A percentile compares a stretch with the other conserved stretches of the same genome.
Conservation (phyloP, 2,888 invertebrate species). For the Lagria hirta region DNA sequence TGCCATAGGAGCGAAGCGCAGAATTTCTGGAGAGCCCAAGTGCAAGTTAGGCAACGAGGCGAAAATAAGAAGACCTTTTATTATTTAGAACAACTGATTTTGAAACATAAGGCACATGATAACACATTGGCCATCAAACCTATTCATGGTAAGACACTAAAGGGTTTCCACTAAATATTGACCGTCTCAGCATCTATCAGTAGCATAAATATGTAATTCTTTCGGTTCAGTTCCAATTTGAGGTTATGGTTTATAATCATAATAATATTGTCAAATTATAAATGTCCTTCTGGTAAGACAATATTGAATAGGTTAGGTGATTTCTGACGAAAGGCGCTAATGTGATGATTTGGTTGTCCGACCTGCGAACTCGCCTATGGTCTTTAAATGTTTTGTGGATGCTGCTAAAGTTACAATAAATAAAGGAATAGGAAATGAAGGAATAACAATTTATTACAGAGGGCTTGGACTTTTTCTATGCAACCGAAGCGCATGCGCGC, state of each 20-base stretch:
- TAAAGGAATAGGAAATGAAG: too few relatives aligned
- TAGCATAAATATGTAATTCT: too few relatives aligned
- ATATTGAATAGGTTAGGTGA: too few relatives aligned
- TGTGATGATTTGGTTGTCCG: too few relatives aligned
- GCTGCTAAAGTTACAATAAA: too few relatives aligned
- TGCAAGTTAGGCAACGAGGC: conserved; percentile 83
- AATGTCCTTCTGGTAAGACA: too few relatives aligned
- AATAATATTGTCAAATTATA: too few relatives aligned
- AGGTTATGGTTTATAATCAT: too few relatives aligned
- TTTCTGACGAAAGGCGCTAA: too few relatives aligned
- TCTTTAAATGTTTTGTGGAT: too few relatives aligned
- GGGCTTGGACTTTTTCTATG: conserved; percentile 94
- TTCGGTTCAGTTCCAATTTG: too few relatives aligned
- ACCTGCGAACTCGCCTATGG: too few relatives aligned
- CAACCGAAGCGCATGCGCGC: conserved; percentile 84
- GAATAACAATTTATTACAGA: conserved; percentile 58
- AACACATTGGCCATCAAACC: conserved; percentile 80
- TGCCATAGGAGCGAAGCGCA: conserved; percentile 97
- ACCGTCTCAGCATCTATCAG: neutral
- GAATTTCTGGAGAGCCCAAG: conserved; percentile 93
- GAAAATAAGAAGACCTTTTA: conserved; percentile 97
- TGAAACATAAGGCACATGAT: conserved; percentile 93
- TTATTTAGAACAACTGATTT: conserved; percentile 94
- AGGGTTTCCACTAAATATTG: conserved; percentile 6
- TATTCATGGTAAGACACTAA: conserved; percentile 35